Conservation (phyloP, 2,888 invertebrate genomes). For the Diadegma fenestrale region DNA sequence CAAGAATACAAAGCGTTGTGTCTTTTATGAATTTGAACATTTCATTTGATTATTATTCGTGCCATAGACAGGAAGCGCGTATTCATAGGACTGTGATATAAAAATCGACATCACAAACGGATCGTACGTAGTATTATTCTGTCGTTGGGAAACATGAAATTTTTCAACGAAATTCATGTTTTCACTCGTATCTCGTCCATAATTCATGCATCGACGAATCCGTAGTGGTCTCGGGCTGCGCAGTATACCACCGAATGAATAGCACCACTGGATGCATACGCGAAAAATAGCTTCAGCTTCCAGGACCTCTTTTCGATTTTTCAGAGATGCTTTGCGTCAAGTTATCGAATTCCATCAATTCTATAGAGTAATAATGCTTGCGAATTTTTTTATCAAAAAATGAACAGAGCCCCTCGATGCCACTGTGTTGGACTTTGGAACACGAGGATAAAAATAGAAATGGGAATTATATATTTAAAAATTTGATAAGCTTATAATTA, state of each 20-base stretch:
- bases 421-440: background rate
- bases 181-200: conserved; percentile 54
- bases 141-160: conserved; percentile 50
- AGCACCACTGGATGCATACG: conserved; percentile 18
- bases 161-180: conserved; percentile 47
- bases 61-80: background rate
- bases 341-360: conserved; percentile 7
- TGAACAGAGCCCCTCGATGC: background rate
- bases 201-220: conserved; percentile 53
- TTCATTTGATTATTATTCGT: background rate
- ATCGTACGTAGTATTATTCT: conserved; percentile 39
- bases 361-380: background rate
- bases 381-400: background rate
- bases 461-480: background rate
- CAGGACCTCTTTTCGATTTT: conserved; percentile 3
- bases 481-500: background rate
- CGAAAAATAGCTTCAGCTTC: conserved; percentile 27
- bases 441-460: background rate
- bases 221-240: conserved; percentile 16
- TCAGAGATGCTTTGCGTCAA: background rate
- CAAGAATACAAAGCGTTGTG: background rate
- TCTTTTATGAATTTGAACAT: background rate
- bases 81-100: conserved; percentile 18
- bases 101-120: conserved; percentile 51
- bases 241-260: conserved; percentile 27